Evolutionary conservation across 2,888 invertebrate genomes (phyloP).

Genomic region (Harpagoxenus sublaevis): DNA sequence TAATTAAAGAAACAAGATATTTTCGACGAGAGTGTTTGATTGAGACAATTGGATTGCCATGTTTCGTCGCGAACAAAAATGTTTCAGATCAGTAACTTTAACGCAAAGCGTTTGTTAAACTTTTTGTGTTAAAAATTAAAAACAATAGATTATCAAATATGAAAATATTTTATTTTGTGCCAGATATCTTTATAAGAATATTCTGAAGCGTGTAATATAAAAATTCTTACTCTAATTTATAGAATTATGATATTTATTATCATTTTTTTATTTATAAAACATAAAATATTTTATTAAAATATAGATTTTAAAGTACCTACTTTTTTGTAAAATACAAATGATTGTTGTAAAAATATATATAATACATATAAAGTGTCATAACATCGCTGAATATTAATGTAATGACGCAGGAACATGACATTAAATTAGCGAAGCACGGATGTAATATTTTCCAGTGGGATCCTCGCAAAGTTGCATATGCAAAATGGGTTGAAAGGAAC

Average conservation of each 20-base stretch:
- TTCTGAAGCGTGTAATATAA: not conserved
- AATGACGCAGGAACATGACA: not conserved
- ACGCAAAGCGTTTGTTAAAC: not conserved
- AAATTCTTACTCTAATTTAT: not conserved
- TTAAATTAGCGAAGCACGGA: constrained; percentile 16
- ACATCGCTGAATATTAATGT: not conserved
- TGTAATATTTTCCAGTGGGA: constrained; percentile 3
- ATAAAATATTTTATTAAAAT: not conserved
- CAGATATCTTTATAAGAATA: not conserved
- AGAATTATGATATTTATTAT: not conserved
- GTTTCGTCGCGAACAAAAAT: not conserved
- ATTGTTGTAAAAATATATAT: not conserved
- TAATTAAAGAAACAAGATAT: constrained; percentile 3
- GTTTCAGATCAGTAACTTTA: not conserved
- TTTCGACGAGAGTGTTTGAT: not conserved
- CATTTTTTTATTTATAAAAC: not conserved
- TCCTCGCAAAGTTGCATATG: not conserved
- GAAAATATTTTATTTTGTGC: not conserved
- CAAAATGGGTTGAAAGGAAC: constrained; percentile 15
- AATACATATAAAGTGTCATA: not conserved
- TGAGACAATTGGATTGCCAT: not conserved
- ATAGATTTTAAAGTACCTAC: not conserved
- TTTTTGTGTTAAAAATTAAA: not conserved
- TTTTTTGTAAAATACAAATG: not conserved
- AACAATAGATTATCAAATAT: not conserved